Evolutionary conservation across 2,113 vertebrate genomes (phyloP), one percentile per base, ranked within the genome.

Genomic region (Propithecus coquereli): DNA sequence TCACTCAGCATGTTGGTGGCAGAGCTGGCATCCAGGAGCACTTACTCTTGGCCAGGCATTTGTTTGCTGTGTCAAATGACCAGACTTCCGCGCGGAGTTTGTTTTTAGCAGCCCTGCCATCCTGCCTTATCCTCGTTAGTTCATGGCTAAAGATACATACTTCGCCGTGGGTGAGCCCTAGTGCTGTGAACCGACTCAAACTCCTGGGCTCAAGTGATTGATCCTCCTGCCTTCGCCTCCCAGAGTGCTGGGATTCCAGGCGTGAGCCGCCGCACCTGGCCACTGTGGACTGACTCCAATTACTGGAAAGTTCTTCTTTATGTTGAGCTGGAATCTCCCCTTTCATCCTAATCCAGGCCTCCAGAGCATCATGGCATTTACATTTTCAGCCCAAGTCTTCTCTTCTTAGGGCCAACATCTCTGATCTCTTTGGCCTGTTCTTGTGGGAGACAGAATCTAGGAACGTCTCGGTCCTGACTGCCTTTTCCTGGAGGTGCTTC

Each of bases 391-490:
- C 27, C 61, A 12, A 27, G 20, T 50, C 7, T 34, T 71, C n/a
- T 68, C 22, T 68, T 32, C n/a, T 34, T 9, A 18, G 66, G 66
- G 73, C 18, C 45, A 30, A 2, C 2, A 2, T n/a, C 40, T 70
- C 50, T 54, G 34, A 47, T 84, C 76, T 66, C 57, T 74, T 47
- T 18, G 43, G 8, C 66, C 66, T 66, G 11, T 43, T 63, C 37
- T 10, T 22, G 0, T 17, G 5, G 59, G n/a, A 40, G 17, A 27
- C 30, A 71, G 52, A 50, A 22, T 23, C 3, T 2, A 34, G 30
- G 8, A 13, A 3, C 8, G 1, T 70, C n/a, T 34, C 20, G 0
- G 34, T 5, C 3, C 25, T 8, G 40, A 30, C 17, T 6, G 18
- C 43, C 77, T 25, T 68, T 57, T 16, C 52, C 59, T 77, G 61